phyloP scores from a whole-genome alignment of 2,113 vertebrate species.

The Tympanuchus pallidicinctus region DNA sequence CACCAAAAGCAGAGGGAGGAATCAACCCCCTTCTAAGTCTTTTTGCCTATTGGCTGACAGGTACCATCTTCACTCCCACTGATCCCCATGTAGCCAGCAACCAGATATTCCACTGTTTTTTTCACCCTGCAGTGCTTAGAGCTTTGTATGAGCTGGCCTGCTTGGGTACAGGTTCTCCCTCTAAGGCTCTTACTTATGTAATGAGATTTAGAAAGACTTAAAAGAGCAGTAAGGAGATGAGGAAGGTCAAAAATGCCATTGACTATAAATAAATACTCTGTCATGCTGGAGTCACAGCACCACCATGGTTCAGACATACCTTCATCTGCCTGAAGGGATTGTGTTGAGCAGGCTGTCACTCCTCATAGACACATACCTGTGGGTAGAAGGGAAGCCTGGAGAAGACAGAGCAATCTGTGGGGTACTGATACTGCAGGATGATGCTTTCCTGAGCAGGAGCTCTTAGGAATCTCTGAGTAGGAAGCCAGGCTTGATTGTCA shows the following conservation, averaged over 20 bases:
- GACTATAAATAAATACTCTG: slow-evolving; percentile 16
- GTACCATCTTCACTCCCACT: not conserved
- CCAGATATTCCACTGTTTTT: not conserved
- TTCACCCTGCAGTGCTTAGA: not conserved
- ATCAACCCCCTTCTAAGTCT: not conserved
- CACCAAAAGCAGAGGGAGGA: not conserved
- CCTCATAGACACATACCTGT: not conserved
- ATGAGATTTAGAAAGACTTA: slow-evolving; percentile 63
- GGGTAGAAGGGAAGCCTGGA: not conserved
- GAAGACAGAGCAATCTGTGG: not conserved
- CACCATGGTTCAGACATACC: not conserved
- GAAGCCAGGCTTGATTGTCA: not conserved
- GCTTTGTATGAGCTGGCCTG: slow-evolving; percentile 26
- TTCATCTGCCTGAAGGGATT: not conserved
- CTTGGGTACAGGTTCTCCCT: slow-evolving; percentile 6
- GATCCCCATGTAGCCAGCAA: not conserved
- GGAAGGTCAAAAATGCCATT: slow-evolving; percentile 45
- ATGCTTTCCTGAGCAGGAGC: not conserved
- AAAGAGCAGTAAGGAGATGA: slow-evolving; percentile 42
- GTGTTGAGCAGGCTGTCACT: not conserved
- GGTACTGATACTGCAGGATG: not conserved
- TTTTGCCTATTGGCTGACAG: slow-evolving; percentile 26
- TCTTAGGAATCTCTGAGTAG: not conserved
- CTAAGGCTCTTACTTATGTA: slow-evolving; percentile 56
- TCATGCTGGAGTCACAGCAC: not conserved